Percentiles rank a stretch among this genome's conserved stretches.
phyloP scores from a whole-genome alignment of 2,797 vertebrate genomes.

The Carduelis carduelis region DNA sequence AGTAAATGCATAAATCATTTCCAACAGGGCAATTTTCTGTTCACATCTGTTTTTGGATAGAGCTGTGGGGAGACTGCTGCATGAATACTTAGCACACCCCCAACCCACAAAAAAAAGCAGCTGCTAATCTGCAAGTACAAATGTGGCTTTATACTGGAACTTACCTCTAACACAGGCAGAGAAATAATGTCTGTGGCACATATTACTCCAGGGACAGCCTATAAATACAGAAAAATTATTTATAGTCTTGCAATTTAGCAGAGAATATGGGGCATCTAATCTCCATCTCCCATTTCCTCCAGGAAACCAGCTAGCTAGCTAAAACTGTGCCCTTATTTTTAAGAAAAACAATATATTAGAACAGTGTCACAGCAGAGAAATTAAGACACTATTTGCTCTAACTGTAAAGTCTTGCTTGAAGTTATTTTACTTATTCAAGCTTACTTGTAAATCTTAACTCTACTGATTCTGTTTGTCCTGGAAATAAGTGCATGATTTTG shows the following conservation, averaged over 20 bases:
- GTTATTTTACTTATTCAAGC: not conserved
- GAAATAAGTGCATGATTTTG: not conserved
- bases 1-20: not conserved
- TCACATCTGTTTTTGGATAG: not conserved
- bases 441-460: not conserved
- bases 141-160: conserved; percentile 7
- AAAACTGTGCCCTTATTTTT: not conserved
- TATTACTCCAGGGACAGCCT: conserved; percentile 83
- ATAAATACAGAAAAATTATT: conserved; percentile 20
- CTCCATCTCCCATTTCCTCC: not conserved
- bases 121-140: not conserved
- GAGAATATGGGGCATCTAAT: not conserved
- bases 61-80: not conserved
- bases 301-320: not conserved
- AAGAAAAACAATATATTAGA: not conserved
- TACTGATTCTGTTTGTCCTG: not conserved
- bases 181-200: conserved; percentile 83
- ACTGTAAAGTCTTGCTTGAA: not conserved
- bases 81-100: not conserved
- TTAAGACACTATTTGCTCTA: not conserved
- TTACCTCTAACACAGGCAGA: conserved; percentile 83
- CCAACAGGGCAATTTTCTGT: not conserved
- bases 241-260: not conserved
- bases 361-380: not conserved
- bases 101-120: not conserved